Evolutionary conservation across 2,888 invertebrate genomes (phyloP).

Genomic region (Therioaphis trifolii): DNA sequence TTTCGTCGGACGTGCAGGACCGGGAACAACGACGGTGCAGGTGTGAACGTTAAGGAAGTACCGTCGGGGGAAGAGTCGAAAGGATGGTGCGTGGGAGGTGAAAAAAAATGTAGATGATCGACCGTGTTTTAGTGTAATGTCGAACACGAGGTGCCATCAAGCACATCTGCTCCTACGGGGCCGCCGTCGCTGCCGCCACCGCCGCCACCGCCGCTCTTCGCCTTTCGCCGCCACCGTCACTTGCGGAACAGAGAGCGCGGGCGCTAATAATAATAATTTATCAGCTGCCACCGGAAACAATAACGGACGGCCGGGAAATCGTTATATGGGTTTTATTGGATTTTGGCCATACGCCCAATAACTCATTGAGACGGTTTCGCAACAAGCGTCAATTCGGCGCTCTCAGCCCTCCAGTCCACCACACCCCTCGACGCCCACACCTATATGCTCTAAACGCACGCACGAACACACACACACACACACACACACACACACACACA

Average conservation of each 20-base stretch:
- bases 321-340: conserved; percentile 61
- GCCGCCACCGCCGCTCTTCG: conserved; percentile 1
- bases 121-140: conserved; percentile 56
- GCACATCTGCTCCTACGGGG: conserved; percentile 41
- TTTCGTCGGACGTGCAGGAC: not conserved
- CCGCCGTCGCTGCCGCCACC: not conserved
- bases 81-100: not conserved
- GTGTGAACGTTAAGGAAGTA: not conserved
- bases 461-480: not conserved
- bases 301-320: conserved; percentile 59
- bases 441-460: not conserved
- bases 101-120: conserved; percentile 53
- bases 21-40: not conserved
- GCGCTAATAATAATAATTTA: conserved; percentile 60
- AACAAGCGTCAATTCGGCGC: conserved; percentile 53
- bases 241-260: not conserved
- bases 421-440: not conserved
- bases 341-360: conserved; percentile 57
- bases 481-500: not conserved
- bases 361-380: conserved; percentile 58
- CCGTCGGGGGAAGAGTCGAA: not conserved
- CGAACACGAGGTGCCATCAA: conserved; percentile 58
- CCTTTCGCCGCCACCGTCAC: not conserved
- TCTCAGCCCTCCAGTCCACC: not conserved
- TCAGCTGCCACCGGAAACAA: conserved; percentile 62